Percentiles rank a stretch among this genome's conserved stretches.
phyloP scores from a whole-genome alignment of 1,140 invertebrate species.

The Condylostylus longicornis region DNA sequence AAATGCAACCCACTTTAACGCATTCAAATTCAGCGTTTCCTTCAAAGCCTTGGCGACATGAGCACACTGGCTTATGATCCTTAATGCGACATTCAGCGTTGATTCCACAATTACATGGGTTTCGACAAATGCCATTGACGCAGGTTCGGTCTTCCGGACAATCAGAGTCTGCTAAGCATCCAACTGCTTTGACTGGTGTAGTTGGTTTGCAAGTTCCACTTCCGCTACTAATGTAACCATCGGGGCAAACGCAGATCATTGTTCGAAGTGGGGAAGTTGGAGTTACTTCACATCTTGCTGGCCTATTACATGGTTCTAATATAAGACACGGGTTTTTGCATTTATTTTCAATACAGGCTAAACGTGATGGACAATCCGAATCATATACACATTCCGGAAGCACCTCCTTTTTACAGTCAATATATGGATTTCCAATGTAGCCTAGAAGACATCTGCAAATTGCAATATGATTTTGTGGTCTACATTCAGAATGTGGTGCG shows the following conservation, averaged over 20 bases:
- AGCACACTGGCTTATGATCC: constrained; percentile 71
- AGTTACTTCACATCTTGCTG: constrained; percentile 65
- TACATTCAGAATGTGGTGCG: constrained; percentile 58
- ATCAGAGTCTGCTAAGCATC: constrained; percentile 58
- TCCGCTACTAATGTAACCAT: constrained; percentile 70
- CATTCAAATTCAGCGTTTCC: constrained; percentile 67
- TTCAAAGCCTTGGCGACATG: constrained; percentile 62
- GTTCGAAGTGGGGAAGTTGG: constrained; percentile 67
- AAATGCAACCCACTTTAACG: constrained; percentile 52
- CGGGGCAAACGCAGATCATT: constrained; percentile 76
- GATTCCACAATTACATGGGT: constrained; percentile 66
- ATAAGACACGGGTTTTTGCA: constrained; percentile 70
- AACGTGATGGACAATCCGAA: constrained; percentile 58
- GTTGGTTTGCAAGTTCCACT: constrained; percentile 61
- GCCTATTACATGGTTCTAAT: constrained; percentile 61
- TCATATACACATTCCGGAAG: constrained; percentile 66
- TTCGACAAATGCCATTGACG: constrained; percentile 57
- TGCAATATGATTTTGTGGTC: constrained; percentile 63
- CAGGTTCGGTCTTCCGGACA: constrained; percentile 62
- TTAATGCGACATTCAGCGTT: constrained; percentile 65
- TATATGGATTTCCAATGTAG: constrained; percentile 61
- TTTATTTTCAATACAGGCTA: constrained; percentile 65
- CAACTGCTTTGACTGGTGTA: constrained; percentile 44
- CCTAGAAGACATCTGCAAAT: constrained; percentile 64
- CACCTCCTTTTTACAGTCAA: constrained; percentile 53